Base-by-base conservation (phyloP, 2,888 invertebrate species). In the Pycnomerus fuliginosus region DNA sequence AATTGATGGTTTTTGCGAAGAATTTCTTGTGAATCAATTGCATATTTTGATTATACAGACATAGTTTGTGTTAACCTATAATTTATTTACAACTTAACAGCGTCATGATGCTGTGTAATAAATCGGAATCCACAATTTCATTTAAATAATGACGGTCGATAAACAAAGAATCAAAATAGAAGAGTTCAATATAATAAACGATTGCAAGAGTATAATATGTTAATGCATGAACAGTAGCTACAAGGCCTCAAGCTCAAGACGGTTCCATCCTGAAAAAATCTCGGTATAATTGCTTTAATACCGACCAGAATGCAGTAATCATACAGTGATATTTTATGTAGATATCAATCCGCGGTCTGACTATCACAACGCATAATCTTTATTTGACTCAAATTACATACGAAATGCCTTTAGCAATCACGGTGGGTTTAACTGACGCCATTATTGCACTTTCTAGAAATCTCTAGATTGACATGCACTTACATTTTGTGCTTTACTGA, bases 311-410 rank as follows among this genome's bases (percentile, higher is more conserved):
- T 58, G 60, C 59, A 53, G 65, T 61, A 65, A 66, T 66, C 64
- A 64, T 58, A 55, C 60, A 59, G 64, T 63, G 65, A 65, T 66
- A 66, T 66, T 65, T 66, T 65, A 64, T 61, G 60, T 47, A 60
- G 60, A 63, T 61, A 62, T 62, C 61, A 61, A 60, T 62, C 61
- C 61, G 38, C 48, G 43, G 54, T 45, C 53, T 50, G 60, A 58
- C 61, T 63, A 64, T 65, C 65, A 48, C 46, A 59, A 60, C 56
- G 61, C 58, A 58, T 63, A 61, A 65, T 65, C 64, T 65, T 60
- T 61, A 59, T 58, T 56, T 59, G 53, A 60, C 52, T 55, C 59
- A 61, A 63, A 64, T 63, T 64, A 60, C 59, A 58, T 58, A 59
- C 54, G 52, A 56, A 62, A 48, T 50, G 62, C 64, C 64, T 57